phyloP scores from a whole-genome alignment of 2,113 vertebrate species.

The Hippocampus barbouri region DNA sequence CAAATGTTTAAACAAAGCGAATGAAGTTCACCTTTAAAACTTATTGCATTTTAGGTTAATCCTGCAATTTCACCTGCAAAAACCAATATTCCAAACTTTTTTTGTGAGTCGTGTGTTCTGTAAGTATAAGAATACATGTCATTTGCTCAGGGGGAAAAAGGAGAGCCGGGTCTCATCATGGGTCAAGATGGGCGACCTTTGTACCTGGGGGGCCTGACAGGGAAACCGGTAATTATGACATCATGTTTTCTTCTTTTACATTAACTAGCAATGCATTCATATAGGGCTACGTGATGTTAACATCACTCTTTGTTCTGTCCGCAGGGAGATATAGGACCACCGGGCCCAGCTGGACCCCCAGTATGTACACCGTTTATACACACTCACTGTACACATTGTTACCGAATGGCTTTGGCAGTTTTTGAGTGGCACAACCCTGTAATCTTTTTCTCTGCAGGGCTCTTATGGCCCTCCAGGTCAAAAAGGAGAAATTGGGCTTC shows the following conservation, averaged over 20 bases:
- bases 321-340: constrained; percentile 63
- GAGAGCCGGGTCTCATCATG: constrained; percentile 68
- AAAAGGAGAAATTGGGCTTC: constrained; percentile 94
- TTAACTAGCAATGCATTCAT: not conserved
- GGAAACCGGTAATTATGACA: constrained; percentile 47
- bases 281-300: not conserved
- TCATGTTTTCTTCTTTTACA: not conserved
- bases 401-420: not conserved
- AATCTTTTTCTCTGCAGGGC: constrained; percentile 68
- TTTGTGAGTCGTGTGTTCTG: not conserved
- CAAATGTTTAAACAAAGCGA: not conserved
- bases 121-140: not conserved
- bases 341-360: constrained; percentile 63
- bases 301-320: constrained; percentile 7
- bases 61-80: not conserved
- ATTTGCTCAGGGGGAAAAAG: constrained; percentile 69
- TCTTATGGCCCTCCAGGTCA: constrained; percentile 71
- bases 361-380: constrained; percentile 44
- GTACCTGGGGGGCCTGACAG: constrained; percentile 52
- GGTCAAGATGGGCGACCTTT: constrained; percentile 64
- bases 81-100: not conserved
- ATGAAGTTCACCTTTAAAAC: not conserved
- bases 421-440: not conserved
- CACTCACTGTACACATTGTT: not conserved
- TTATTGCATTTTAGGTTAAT: not conserved